Conservation (phyloP, 2,888 invertebrate genomes). For the Sepioteuthis lessoniana region DNA sequence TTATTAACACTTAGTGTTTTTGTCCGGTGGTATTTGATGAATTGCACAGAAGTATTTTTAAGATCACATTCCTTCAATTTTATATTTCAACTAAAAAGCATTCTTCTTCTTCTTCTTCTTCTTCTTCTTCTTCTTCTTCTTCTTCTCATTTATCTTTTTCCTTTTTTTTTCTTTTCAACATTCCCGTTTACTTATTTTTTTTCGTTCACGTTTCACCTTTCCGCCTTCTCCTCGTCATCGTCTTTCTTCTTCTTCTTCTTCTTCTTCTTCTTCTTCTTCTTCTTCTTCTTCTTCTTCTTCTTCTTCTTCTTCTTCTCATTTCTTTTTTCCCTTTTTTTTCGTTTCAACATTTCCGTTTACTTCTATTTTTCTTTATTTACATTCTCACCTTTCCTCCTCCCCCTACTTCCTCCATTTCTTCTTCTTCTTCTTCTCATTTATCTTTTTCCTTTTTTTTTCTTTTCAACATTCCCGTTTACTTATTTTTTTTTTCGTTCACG, state of each 20-base stretch:
- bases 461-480: neutral
- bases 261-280: too few species aligned
- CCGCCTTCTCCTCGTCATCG: neutral
- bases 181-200: neutral
- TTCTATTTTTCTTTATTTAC: neutral
- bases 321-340: neutral
- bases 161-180: too few species aligned
- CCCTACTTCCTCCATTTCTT: neutral
- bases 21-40: too few species aligned
- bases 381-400: neutral
- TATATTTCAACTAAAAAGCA: too few species aligned
- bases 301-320: neutral
- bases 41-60: too few species aligned
- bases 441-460: too few species aligned
- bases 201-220: neutral
- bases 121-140: neutral
- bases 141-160: too few species aligned
- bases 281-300: neutral
- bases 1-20: too few species aligned
- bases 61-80: too few species aligned
- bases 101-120: conserved; percentile 39
- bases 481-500: neutral
- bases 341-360: too few species aligned
- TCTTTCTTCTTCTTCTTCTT: neutral
- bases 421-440: too few species aligned